These are phyloP conservation scores for Drosophila lacicola DNA, from an alignment of 2,888 invertebrate species.

Conservation along the genomic window DNA sequence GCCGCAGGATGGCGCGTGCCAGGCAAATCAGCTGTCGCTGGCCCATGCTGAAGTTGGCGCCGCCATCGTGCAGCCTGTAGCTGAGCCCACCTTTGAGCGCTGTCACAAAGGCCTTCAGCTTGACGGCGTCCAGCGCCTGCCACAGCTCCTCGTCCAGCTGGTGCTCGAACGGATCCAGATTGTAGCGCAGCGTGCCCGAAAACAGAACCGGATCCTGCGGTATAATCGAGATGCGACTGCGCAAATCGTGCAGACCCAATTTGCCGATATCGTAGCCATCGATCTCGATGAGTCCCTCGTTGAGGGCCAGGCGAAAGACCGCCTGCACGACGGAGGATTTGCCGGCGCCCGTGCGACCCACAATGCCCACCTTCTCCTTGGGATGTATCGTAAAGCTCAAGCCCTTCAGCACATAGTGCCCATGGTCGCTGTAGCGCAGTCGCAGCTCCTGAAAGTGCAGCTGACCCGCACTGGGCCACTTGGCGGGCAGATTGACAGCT, in stretches of 20 bases:
- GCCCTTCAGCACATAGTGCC: conserved; percentile 90
- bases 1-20: conserved; percentile 92
- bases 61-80: conserved; percentile 90
- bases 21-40: conserved; percentile 95
- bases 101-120: conserved; percentile 89
- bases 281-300: conserved; percentile 91
- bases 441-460: conserved; percentile 89
- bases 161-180: conserved; percentile 93
- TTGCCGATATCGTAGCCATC: conserved; percentile 90
- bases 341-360: conserved; percentile 95
- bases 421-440: conserved; percentile 89
- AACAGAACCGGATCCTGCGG: conserved; percentile 97
- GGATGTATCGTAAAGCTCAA: conserved; percentile 88
- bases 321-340: conserved; percentile 93
- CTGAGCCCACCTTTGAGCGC: conserved; percentile 87
- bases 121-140: conserved; percentile 91
- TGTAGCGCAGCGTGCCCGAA: conserved; percentile 92
- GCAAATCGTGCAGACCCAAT: conserved; percentile 91
- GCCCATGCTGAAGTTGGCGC: conserved; percentile 94
- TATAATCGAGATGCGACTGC: conserved; percentile 94
- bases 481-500: conserved; percentile 82
- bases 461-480: conserved; percentile 90
- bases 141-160: conserved; percentile 90
- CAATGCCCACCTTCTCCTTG: conserved; percentile 90
- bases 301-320: conserved; percentile 92